phyloP scores from a whole-genome alignment of 2,113 vertebrate species.

The Cyphomyrus discorhynchus region DNA sequence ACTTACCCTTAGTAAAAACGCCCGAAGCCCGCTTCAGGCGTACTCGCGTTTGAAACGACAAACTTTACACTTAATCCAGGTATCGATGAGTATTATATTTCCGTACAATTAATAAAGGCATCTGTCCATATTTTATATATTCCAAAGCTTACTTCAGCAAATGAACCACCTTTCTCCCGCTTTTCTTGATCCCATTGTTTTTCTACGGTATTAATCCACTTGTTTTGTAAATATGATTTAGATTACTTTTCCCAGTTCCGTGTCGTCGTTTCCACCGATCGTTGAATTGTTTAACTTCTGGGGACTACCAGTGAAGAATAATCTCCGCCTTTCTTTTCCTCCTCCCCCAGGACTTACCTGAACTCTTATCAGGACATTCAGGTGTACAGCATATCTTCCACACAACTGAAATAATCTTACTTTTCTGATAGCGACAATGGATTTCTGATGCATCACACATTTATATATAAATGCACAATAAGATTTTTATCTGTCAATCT shows the following conservation, averaged over 20 bases:
- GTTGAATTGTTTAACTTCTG: conserved; percentile 15
- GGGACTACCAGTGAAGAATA: neutral
- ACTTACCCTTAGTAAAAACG: conserved; percentile 29
- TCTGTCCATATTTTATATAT: neutral
- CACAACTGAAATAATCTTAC: neutral
- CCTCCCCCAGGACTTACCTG: conserved; percentile 18
- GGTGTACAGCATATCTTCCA: neutral
- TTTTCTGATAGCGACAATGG: neutral
- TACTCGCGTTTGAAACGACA: neutral
- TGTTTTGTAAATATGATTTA: neutral
- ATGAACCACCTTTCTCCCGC: neutral
- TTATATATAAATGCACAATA: neutral
- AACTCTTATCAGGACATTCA: neutral
- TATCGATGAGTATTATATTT: neutral
- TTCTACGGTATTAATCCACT: neutral
- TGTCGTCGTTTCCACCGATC: neutral
- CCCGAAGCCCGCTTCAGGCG: neutral
- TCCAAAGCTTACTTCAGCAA: neutral
- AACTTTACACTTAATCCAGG: neutral
- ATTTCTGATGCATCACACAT: neutral
- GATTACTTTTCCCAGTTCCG: neutral
- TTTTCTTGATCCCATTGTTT: neutral
- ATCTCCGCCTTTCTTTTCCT: conserved; percentile 26
- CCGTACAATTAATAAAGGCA: neutral
- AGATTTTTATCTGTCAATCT: neutral